Conservation (phyloP, 2,888 invertebrate species). For the Opisthograptis luteolata region DNA sequence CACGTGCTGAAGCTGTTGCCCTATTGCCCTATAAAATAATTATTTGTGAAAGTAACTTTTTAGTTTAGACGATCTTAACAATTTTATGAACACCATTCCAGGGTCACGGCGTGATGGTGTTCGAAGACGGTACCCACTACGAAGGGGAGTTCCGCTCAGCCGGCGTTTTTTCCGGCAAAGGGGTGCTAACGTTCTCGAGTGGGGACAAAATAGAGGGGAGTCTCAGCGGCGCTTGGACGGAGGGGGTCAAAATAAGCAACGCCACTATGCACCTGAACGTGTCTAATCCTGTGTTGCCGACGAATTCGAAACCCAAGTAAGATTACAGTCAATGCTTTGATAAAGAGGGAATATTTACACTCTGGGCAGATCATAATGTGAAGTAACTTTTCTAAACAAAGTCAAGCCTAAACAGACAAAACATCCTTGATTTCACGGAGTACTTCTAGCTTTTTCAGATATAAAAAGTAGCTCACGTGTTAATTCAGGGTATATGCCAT, state of each 20-base stretch:
- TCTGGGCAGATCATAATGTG: no score
- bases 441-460: no score
- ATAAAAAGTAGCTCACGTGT: no score
- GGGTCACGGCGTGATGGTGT: conserved; percentile 95
- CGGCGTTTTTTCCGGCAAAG: conserved; percentile 92
- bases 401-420: no score
- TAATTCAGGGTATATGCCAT: no score
- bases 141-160: conserved; percentile 94
- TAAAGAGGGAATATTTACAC: neutral
- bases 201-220: conserved; percentile 90
- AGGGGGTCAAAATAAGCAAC: conserved; percentile 90
- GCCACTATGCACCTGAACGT: conserved; percentile 88
- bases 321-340: conserved; percentile 1
- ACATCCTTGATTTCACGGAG: no score
- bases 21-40: no score
- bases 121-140: conserved; percentile 94
- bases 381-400: no score
- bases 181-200: conserved; percentile 90
- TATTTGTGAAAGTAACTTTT: no score
- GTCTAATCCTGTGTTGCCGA: conserved; percentile 81
- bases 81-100: no score
- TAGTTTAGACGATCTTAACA: no score
- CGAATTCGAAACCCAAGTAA: conserved; percentile 60
- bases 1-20: no score
- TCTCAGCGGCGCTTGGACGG: conserved; percentile 90